phyloP scores from a whole-genome alignment of 2,113 vertebrate genomes.

The Chascanopsetta lugubris region DNA sequence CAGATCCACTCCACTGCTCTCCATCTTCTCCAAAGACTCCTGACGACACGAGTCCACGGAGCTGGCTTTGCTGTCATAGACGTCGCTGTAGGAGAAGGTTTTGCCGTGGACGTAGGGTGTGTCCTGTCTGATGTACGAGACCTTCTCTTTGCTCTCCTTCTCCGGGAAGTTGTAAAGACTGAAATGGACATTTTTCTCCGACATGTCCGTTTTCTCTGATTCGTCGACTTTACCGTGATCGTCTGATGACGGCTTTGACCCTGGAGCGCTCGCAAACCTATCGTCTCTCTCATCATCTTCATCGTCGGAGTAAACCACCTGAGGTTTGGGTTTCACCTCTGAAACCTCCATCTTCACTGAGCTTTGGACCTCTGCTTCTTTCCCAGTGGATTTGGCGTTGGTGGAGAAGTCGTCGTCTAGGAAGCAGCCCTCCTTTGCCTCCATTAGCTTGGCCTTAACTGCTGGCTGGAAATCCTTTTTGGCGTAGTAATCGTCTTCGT shows the following conservation, averaged over 20 bases:
- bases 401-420: conserved; percentile 86
- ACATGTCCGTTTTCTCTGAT: conserved; percentile 39
- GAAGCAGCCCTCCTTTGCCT: conserved; percentile 91
- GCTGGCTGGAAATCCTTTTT: conserved; percentile 75
- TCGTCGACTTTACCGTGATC: conserved; percentile 51
- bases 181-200: conserved; percentile 81
- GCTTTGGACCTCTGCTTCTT: conserved; percentile 40
- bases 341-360: conserved; percentile 55
- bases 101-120: conserved; percentile 93
- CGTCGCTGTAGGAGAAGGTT: conserved; percentile 92
- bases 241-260: conserved; percentile 26
- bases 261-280: conserved; percentile 49
- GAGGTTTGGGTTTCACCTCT: conserved; percentile 56
- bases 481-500: conserved; percentile 57
- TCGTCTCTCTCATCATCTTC: conserved; percentile 68
- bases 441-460: conserved; percentile 81
- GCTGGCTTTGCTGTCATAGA: conserved; percentile 86
- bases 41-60: conserved; percentile 72
- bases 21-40: conserved; percentile 64
- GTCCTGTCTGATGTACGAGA: conserved; percentile 87
- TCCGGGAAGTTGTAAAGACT: conserved; percentile 72
- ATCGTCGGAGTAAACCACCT: conserved; percentile 71
- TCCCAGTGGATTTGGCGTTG: conserved; percentile 69
- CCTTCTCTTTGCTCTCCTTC: conserved; percentile 68
- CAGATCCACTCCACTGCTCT: conserved; percentile 43